These are phyloP conservation scores for Aphelenchoides fujianensis DNA, from an alignment of 1,140 invertebrate species.

Conservation along the genomic window DNA sequence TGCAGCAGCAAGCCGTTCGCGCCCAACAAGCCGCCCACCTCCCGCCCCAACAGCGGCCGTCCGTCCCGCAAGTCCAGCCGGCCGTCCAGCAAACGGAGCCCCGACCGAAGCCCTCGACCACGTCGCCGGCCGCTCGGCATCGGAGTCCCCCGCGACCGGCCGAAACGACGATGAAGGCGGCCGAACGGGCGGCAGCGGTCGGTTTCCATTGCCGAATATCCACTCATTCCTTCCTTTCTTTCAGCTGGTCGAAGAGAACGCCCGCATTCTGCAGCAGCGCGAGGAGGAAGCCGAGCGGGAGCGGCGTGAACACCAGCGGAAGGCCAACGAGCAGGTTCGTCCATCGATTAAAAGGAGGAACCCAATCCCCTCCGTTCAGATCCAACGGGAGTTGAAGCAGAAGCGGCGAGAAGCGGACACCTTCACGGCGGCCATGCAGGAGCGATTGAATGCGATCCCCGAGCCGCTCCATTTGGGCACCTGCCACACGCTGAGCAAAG, in stretches of 20 bases:
- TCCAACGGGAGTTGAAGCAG: slow-evolving; percentile 25
- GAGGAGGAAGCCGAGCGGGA: slow-evolving; percentile 35
- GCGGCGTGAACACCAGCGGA: neutral
- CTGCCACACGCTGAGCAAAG: slow-evolving; percentile 45
- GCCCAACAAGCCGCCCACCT: neutral
- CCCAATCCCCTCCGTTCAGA: neutral
- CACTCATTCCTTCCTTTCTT: neutral
- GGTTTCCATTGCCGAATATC: neutral
- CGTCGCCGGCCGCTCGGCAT: neutral
- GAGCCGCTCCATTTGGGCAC: slow-evolving; percentile 44
- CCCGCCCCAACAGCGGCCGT: neutral
- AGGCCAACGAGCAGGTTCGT: slow-evolving; percentile 25
- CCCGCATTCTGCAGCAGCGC: slow-evolving; percentile 23
- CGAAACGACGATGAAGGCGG: slow-evolving; percentile 15
- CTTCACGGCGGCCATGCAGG: slow-evolving; percentile 20
- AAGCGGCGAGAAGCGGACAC: slow-evolving; percentile 7
- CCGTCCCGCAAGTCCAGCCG: neutral
- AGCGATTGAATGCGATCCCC: slow-evolving; percentile 30
- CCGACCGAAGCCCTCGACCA: neutral
- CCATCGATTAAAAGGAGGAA: neutral
- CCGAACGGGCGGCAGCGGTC: slow-evolving; percentile 16
- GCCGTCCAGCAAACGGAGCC: neutral
- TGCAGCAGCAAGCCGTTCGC: neutral
- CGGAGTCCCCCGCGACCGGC: neutral
- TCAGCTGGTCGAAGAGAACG: slow-evolving; percentile 33